A percentile compares a stretch with the other conserved stretches of the same genome.
phyloP scores from a whole-genome alignment of 1,140 invertebrate genomes.

The Pollicipes pollicipes region DNA sequence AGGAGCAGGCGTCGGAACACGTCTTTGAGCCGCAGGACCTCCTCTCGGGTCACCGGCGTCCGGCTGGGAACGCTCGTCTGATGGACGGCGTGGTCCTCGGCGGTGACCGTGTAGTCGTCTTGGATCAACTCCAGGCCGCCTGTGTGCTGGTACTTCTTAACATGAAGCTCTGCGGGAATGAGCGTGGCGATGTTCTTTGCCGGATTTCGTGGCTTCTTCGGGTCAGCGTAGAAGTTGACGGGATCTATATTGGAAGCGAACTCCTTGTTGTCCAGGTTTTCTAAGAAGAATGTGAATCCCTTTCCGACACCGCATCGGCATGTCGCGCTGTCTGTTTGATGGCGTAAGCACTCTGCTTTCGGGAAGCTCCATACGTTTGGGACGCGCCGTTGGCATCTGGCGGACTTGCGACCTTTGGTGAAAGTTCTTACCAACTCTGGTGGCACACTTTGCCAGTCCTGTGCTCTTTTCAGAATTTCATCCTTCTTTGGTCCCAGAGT shows the following conservation, averaged over 20 bases:
- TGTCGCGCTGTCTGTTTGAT: background rate
- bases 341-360: background rate
- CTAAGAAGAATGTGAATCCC: background rate
- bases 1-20: background rate
- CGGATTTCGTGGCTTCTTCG: background rate
- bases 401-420: background rate
- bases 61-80: background rate
- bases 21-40: background rate
- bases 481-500: background rate
- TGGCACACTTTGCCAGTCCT: background rate
- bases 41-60: background rate
- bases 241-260: background rate
- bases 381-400: background rate
- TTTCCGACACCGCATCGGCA: background rate
- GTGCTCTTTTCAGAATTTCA: background rate
- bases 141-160: background rate
- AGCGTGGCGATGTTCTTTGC: background rate
- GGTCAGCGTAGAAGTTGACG: background rate
- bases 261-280: background rate
- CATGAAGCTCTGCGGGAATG: background rate
- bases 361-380: background rate
- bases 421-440: background rate
- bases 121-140: background rate
- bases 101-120: background rate
- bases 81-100: background rate